Conservation (phyloP, 2,888 invertebrate species). For the Metopia argyrocephala region DNA sequence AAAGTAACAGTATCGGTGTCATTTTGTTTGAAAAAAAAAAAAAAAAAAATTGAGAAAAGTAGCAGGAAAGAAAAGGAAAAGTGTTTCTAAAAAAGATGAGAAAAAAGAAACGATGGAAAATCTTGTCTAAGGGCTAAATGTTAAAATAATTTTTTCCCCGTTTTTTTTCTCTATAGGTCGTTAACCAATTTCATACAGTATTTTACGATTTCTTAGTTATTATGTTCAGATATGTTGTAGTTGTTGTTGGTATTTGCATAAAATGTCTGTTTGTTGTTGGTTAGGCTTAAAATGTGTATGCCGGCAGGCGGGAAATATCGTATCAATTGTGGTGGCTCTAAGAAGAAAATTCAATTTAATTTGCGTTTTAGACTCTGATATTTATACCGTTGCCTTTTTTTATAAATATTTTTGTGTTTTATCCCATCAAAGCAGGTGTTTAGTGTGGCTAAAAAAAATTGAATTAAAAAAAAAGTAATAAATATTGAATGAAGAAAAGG, state of each 20-base stretch:
- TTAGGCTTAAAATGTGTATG: constrained; percentile 38
- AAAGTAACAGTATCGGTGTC: constrained; percentile 44
- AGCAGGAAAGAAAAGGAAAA: not conserved
- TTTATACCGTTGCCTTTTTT: constrained; percentile 54
- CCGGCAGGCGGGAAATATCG: constrained; percentile 57
- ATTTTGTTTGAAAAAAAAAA: not conserved
- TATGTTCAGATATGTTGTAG: too few relatives aligned
- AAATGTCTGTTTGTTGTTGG: constrained; percentile 41
- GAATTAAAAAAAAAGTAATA: constrained; percentile 7
- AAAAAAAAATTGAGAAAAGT: not conserved
- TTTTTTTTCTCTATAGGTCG: constrained; percentile 32
- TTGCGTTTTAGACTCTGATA: constrained; percentile 65
- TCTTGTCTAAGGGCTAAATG: constrained; percentile 43
- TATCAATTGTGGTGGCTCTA: constrained; percentile 66
- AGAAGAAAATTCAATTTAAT: constrained; percentile 73
- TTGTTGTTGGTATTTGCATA: constrained; percentile 41
- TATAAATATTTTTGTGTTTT: not conserved
- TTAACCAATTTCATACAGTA: constrained; percentile 54
- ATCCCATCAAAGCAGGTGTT: constrained; percentile 49
- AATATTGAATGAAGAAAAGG: not conserved
- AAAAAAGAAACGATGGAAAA: too few relatives aligned
- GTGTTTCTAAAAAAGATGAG: constrained; percentile 24
- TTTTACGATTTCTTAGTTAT: constrained; percentile 36
- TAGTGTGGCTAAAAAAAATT: constrained; percentile 26
- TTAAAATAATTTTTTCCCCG: constrained; percentile 43